These are phyloP conservation scores for Temnothorax unifasciatus DNA, from an alignment of 2,888 invertebrate genomes.

Conservation along the genomic window DNA sequence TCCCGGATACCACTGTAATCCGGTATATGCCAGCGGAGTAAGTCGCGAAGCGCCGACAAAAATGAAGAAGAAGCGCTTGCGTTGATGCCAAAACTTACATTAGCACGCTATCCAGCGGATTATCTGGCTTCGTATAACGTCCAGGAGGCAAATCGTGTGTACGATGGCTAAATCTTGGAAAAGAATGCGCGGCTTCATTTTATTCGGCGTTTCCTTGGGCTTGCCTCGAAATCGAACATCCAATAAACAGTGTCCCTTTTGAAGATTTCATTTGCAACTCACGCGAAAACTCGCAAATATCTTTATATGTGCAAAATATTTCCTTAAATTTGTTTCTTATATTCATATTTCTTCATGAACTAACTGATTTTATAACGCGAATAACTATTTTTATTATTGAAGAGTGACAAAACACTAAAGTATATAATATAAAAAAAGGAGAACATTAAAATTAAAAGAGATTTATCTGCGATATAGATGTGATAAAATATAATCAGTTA, in stretches of 20 bases:
- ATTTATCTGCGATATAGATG: not conserved
- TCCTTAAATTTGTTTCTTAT: not conserved
- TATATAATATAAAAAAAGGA: not conserved
- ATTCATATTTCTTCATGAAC: not conserved
- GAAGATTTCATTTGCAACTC: conserved; percentile 19
- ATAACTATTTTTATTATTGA: not conserved
- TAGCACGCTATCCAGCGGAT: conserved; percentile 82
- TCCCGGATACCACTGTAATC: conserved; percentile 80
- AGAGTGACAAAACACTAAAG: not conserved
- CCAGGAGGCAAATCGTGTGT: conserved; percentile 57
- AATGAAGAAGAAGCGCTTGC: conserved; percentile 82
- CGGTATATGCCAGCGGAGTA: conserved; percentile 74
- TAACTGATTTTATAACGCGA: not conserved
- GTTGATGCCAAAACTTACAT: conserved; percentile 84
- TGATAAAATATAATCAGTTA: not conserved
- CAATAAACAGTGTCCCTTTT: conserved; percentile 36
- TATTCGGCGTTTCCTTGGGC: conserved; percentile 32
- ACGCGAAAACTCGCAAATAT: not conserved
- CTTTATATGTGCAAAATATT: not conserved
- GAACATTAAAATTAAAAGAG: not conserved
- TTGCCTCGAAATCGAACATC: conserved; percentile 53
- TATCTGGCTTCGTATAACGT: conserved; percentile 75
- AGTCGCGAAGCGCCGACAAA: conserved; percentile 76
- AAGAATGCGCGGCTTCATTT: conserved; percentile 57
- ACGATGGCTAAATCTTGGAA: conserved; percentile 57